Conservation (phyloP, 2,888 invertebrate species). For the Eulithis prunata region DNA sequence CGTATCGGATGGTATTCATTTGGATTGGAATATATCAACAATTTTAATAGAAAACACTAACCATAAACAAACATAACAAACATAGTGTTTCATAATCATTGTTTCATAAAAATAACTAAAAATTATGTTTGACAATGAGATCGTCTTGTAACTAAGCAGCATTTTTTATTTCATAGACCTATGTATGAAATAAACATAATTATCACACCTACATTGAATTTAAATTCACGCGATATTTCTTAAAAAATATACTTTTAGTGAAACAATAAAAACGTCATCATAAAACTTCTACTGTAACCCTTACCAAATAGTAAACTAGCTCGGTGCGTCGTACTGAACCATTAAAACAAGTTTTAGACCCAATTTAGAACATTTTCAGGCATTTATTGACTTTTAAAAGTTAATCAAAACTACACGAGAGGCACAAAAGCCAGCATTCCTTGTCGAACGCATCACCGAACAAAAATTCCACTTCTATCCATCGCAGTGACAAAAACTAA, state of each 20-base stretch:
- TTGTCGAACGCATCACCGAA: constrained; percentile 49
- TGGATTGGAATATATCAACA: constrained; percentile 16
- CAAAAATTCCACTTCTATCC: constrained; percentile 45
- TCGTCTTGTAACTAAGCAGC: no score
- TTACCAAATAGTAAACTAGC: constrained; percentile 5
- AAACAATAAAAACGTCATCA: background rate
- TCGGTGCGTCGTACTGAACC: background rate
- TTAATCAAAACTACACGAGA: constrained; percentile 50
- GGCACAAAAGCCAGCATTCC: constrained; percentile 54
- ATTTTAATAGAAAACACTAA: background rate
- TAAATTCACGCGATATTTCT: background rate
- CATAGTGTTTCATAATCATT: no score
- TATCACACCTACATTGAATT: background rate
- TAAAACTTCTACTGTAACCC: background rate
- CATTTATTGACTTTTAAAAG: constrained; percentile 46
- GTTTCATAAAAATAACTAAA: no score
- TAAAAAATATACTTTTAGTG: constrained; percentile 4
- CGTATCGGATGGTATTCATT: constrained; percentile 12
- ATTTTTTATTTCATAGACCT: no score
- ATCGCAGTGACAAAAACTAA: constrained; percentile 46
- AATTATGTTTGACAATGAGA: no score
- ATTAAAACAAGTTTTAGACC: background rate
- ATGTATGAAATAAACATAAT: no score
- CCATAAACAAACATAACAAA: no score
- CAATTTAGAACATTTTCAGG: constrained; percentile 13